Base-by-base conservation (phyloP, 2,888 invertebrate species). In the Mellilla xanthometata region DNA sequence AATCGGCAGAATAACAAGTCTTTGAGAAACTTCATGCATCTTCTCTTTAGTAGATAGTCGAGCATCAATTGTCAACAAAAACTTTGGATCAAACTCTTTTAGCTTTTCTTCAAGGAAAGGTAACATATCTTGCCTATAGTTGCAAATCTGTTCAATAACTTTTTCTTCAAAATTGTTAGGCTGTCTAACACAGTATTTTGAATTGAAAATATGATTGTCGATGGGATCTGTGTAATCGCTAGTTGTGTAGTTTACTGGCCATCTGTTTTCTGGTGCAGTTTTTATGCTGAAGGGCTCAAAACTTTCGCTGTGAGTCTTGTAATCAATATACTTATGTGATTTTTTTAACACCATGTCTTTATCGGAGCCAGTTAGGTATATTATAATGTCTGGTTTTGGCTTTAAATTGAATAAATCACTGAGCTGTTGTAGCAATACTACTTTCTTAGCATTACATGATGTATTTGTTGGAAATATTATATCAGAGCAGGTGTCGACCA, bases 41-140 rank as follows among this genome's bases (percentile, higher is more conserved):
- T 92, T 90, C 56, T 87, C 72, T 30, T 76, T 65, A 10, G 76
- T 55, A 12, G 88, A 67, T 24, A 77, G 73, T 22, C 93, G 79
- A 1, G 91, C 93, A 69, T 93, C 93, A 31, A 93, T 62, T 72
- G 91, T 91, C 15, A 93, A 78, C 27, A 92, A 78, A 62, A 77
- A 74, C 57, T 91, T 89, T 0, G 92, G 90, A 60, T 92, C 77
- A 63, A 89, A 91, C 11, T 83, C 72, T 39, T 91, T 67, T 24
- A 93, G 64, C 66, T 89, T 81, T 26, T 81, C 80, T 59, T 93
- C 89, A 26, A 93, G 76, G 44, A 70, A 73, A 4, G 89, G 76
- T 22, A 82, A 63, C 2, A 90, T 76, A 35, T 78, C 65, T 8
- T 71, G 62, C 60, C 82, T 85, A 55, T 90, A 93, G 51, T 85